A percentile compares a stretch with the other conserved stretches of the same genome.
phyloP scores from a whole-genome alignment of 2,113 vertebrate genomes.

The Carassius auratus region DNA sequence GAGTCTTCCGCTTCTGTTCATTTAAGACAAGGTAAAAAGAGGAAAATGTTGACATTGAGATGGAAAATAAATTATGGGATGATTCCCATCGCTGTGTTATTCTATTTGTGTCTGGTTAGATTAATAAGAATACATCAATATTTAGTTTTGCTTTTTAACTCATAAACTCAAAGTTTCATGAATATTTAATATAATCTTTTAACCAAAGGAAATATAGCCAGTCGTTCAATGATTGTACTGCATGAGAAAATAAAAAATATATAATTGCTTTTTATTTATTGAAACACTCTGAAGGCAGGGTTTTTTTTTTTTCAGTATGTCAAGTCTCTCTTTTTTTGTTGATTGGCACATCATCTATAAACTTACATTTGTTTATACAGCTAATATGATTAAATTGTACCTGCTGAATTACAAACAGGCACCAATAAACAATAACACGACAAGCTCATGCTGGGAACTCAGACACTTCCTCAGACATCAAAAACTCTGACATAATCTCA shows the following conservation, averaged over 20 bases:
- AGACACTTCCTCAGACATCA: neutral
- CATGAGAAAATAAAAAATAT: no score
- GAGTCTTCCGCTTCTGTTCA: neutral
- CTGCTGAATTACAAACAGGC: conserved; percentile 33
- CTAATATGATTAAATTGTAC: neutral
- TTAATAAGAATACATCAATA: conserved; percentile 38
- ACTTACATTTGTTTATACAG: neutral
- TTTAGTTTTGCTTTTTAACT: neutral
- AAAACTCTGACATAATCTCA: neutral
- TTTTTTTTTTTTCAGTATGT: neutral
- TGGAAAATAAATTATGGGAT: conserved; percentile 32
- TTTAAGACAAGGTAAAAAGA: conserved; percentile 29
- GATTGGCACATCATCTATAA: neutral
- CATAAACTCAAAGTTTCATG: neutral
- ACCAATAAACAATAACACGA: neutral
- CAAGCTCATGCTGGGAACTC: neutral
- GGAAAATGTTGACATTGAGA: conserved; percentile 21
- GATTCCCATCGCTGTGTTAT: conserved; percentile 50
- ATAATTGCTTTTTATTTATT: neutral
- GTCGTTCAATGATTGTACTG: neutral
- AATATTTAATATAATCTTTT: conserved; percentile 32
- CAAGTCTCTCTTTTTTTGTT: neutral
- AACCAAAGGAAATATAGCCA: neutral
- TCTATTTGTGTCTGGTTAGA: conserved; percentile 48
- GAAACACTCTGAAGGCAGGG: no score